Conservation (phyloP, 2,888 invertebrate genomes). For the Phortica magna region DNA sequence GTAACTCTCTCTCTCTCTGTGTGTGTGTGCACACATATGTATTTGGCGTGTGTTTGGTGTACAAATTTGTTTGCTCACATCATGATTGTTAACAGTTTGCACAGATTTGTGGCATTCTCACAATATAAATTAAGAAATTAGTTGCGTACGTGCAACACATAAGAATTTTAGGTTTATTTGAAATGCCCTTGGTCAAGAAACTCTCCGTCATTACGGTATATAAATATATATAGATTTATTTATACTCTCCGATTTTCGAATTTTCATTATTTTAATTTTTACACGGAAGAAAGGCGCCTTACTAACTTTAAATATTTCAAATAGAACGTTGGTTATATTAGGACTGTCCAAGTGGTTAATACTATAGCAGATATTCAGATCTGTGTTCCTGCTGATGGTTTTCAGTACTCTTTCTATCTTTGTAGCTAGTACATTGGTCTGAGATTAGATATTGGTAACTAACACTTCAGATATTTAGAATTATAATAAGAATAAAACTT, state of each 20-base stretch:
- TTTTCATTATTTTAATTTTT: too few relatives aligned
- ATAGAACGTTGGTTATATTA: too few relatives aligned
- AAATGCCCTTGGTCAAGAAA: background rate
- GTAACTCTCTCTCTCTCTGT: background rate
- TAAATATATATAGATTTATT: background rate
- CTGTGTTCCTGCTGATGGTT: too few relatives aligned
- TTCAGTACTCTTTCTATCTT: too few relatives aligned
- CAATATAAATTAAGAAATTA: conserved; percentile 34
- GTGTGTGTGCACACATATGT: background rate
- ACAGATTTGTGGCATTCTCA: conserved; percentile 21
- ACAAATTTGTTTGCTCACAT: conserved; percentile 6
- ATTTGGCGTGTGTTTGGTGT: background rate
- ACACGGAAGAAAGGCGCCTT: background rate
- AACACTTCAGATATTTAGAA: too few relatives aligned
- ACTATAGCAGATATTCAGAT: too few relatives aligned
- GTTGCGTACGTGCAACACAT: conserved; percentile 27
- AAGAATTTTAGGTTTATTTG: background rate
- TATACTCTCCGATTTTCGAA: too few relatives aligned
- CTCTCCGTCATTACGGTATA: background rate
- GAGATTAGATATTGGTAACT: too few relatives aligned
- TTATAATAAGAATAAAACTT: too few relatives aligned
- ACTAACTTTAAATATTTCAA: background rate
- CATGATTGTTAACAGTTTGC: conserved; percentile 26
- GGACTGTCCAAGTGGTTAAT: too few relatives aligned
- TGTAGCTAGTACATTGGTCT: too few relatives aligned